Conservation (phyloP, 2,113 vertebrate species). For the Pseudorasbora parva region DNA sequence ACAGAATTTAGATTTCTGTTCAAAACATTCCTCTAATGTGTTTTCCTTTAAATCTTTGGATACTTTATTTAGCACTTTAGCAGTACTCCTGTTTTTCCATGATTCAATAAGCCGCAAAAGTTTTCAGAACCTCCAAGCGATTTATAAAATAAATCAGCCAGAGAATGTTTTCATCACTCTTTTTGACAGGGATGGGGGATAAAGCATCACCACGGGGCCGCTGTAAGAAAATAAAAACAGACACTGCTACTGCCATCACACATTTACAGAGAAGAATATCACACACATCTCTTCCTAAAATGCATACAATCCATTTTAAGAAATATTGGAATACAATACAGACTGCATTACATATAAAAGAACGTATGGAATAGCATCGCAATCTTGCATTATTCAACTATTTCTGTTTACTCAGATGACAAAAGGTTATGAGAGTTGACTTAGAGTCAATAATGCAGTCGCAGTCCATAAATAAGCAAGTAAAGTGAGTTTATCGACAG, state of each 20-base stretch:
- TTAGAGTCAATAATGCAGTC: conserved; percentile 11
- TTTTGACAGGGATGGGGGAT: conserved; percentile 61
- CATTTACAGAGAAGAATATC: conserved; percentile 1
- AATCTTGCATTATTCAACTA: conserved; percentile 1
- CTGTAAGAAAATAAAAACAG: conserved; percentile 67
- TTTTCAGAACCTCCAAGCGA: conserved; percentile 17
- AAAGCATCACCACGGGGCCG: conserved; percentile 68
- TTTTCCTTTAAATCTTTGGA: neutral
- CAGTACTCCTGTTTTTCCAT: neutral
- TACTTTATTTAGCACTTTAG: conserved; percentile 3
- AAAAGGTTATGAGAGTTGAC: neutral
- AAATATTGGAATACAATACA: neutral
- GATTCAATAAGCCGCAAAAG: conserved; percentile 4
- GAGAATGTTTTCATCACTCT: conserved; percentile 48
- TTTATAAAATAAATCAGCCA: conserved; percentile 36
- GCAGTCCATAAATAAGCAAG: conserved; percentile 7
- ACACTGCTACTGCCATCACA: conserved; percentile 46
- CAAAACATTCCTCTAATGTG: neutral
- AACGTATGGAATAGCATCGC: neutral
- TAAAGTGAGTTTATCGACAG: conserved; percentile 22
- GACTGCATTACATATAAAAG: neutral
- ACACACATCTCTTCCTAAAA: neutral
- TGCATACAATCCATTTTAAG: neutral
- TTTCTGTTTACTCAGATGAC: conserved; percentile 4
- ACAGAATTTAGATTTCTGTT: neutral